phyloP scores from a whole-genome alignment of 2,113 vertebrate genomes.

The Brachionichthys hirsutus region DNA sequence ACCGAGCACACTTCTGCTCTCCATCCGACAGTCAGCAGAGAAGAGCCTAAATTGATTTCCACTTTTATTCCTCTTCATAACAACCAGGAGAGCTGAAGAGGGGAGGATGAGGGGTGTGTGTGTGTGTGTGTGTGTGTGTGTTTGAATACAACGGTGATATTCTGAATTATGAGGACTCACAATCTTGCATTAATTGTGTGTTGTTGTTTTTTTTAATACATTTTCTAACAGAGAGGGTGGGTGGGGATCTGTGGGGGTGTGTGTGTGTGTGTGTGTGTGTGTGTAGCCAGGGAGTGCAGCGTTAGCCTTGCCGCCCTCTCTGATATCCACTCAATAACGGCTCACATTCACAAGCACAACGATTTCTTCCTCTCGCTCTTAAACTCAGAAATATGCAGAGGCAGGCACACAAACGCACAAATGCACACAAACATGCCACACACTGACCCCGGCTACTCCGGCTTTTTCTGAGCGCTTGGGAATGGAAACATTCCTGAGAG shows the following conservation, averaged over 20 bases:
- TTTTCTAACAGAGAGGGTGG: background rate
- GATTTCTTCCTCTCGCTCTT: conserved; percentile 6
- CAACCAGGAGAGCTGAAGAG: conserved; percentile 21
- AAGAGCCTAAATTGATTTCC: conserved; percentile 49
- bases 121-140: no score
- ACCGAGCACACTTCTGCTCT: no score
- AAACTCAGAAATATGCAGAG: no score
- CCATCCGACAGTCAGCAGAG: no score
- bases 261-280: conserved; percentile 27
- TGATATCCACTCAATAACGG: conserved; percentile 60
- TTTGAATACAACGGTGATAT: background rate
- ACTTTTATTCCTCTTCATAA: conserved; percentile 40
- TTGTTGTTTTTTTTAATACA: conserved; percentile 25
- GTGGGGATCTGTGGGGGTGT: background rate
- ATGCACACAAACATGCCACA: conserved; percentile 10
- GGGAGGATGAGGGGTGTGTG: background rate
- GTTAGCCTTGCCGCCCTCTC: conserved; percentile 35
- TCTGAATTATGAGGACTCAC: no score
- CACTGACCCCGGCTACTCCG: conserved; percentile 47
- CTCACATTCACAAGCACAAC: conserved; percentile 7
- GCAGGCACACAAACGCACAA: background rate
- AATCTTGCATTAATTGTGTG: conserved; percentile 2
- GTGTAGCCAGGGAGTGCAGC: conserved; percentile 30
- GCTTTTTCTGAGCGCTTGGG: conserved; percentile 66
- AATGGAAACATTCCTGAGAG: conserved; percentile 72